Base-by-base conservation (phyloP, 2,888 invertebrate genomes). In the Lasioglossum oenotherae region DNA sequence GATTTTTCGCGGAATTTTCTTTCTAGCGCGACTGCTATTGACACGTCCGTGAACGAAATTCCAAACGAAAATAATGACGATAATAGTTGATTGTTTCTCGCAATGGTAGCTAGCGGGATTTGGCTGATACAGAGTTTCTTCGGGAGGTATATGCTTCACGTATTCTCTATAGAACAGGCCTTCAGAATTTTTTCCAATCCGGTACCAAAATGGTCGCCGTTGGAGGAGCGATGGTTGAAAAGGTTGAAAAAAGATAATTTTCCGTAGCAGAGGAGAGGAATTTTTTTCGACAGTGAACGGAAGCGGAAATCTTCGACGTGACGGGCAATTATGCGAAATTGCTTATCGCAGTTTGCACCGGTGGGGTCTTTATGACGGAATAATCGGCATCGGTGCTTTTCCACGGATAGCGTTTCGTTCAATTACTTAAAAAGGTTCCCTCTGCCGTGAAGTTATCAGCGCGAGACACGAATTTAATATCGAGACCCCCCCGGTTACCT, bases 341-440 rank as follows among this genome's bases (percentile, higher is more conserved):
- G 67, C 78, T 78, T 74, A 72, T 79, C 71, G 69, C 60, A 79
- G 79, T 84, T 85, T 79, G 85, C 75, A 79, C 44, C 57, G 57
- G 12, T 5, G 14, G n/a, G 14, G 31, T 44, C 57, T 84, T 27
- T 35, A 64, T 10, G 64, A 71, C 60, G 73, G 46, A 79, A 67
- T 67, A 84, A 85, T 79, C 75, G n/a, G 12, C n/a, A 35, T 6
- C 64, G 41, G 53, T 44, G 49, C 41, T 84, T 35, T 60, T 35
- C 14, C 16, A 31, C 46, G 53, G 27, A 72, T 35, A 23, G n/a
- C 27, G 31, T 44, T 46, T 60, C 60, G 64, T 84, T 73, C 67
- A 85, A 84, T 85, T 84, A 84, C 57, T 60, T 76, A 72, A 79
- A 84, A 64, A 71, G 64, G 81, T 57, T 60, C 23, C 73, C 8